Base-by-base conservation (phyloP, 2,888 invertebrate genomes). In the Diarsia brunnea region DNA sequence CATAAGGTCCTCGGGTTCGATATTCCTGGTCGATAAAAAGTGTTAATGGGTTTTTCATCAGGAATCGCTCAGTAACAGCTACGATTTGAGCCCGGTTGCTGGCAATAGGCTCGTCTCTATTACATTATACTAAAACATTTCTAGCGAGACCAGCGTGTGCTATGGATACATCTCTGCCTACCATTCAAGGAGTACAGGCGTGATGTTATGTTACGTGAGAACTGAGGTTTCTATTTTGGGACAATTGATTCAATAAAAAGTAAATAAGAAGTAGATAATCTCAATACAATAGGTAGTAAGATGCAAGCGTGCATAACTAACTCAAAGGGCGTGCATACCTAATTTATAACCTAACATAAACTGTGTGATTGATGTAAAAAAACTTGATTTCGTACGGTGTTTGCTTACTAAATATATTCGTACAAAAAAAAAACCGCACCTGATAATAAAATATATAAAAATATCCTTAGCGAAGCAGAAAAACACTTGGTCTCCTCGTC, bases 231-330 rank as follows among this genome's bases (percentile, higher is more conserved):
- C 14, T 61, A 61, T 51, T 74, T 45, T 45, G 12, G 19, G 60
- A n/a, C 51, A 73, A 53, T n/a, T 5, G 2, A 45, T 45, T 55
- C 14, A 72, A 55, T 55, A 45, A 61, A 61, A 63, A 31, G n/a
- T 67, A 43, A 70, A 49, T 43, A 70, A 64, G 21, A 12, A 27
- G 27, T 43, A 10, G 19, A 43, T 47, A 47, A 77, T 64, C 58
- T 58, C 31, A 79, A 79, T 24, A 64, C 73, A 79, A 79, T 79
- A 31, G 55, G 49, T 64, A 24, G 21, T 71, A 51, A 79, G 43
- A 51, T 45, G 19, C 49, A 58, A 14, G 72, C 73, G 79, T 77
- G 77, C 77, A 78, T 79, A 72, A 45, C 49, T 51, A 64, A 77
- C 72, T 77, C 79, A 79, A 77, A 77, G 77, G 43, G 51, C 31